A percentile compares a stretch with the other conserved stretches of the same genome.
Conservation (phyloP, 92 coral and sea anemone genomes). For the Parazoanthus swiftii region DNA sequence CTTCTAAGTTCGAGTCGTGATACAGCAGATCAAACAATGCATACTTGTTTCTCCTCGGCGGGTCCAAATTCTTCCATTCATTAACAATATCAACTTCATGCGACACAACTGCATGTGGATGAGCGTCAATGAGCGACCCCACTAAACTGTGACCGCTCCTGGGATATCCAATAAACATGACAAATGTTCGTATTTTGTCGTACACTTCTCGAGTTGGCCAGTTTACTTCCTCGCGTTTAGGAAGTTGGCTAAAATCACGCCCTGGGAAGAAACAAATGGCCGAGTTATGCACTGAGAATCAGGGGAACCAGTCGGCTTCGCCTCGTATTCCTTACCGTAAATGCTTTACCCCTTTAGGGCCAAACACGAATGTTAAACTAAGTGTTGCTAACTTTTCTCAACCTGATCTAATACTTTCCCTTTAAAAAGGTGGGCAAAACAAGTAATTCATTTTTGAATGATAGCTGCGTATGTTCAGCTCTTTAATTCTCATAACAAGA, state of each 20-base stretch:
- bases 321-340: background rate
- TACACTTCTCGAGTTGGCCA: conserved; percentile 49
- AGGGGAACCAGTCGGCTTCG: no score
- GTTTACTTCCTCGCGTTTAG: conserved; percentile 20
- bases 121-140: conserved; percentile 95
- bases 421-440: no score
- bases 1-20: conserved; percentile 70
- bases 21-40: conserved; percentile 81
- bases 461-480: no score
- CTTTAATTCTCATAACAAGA: no score
- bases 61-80: conserved; percentile 77
- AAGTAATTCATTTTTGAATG: no score
- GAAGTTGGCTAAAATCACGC: background rate
- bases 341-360: no score
- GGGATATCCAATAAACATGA: conserved; percentile 89
- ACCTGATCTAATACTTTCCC: no score
- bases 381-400: no score
- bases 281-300: no score
- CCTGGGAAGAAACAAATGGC: background rate
- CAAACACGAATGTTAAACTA: no score
- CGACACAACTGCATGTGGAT: conserved; percentile 86
- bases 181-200: conserved; percentile 71
- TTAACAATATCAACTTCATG: conserved; percentile 83
- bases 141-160: conserved; percentile 95
- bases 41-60: conserved; percentile 71